Base-by-base conservation (phyloP, 2,797 vertebrate genomes). In the Poecilia picta region DNA sequence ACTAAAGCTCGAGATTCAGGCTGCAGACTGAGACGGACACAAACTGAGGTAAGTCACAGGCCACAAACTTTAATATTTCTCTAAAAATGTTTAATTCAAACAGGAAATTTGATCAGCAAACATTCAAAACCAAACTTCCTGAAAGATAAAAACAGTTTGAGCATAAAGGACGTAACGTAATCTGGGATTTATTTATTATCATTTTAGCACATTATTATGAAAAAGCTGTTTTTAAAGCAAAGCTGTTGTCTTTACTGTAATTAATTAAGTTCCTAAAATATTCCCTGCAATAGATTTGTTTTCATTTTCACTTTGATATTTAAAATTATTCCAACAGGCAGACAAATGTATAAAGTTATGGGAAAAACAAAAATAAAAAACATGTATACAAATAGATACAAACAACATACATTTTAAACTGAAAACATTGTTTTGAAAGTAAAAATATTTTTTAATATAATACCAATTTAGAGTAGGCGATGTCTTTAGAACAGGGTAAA, bases 21-120 rank as follows among this genome's bases (percentile, higher is more conserved):
- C 0, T 1, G 8, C 79, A 75, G 1, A 72, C 33, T 0, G 5
- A 6, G 2, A 0, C 15, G n/a, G 46, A 43, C 51, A 5, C 68
- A 13, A 10, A 36, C 45, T 49, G 45, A 76, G 70, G 74, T 81
- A 55, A 11, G 39, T 68, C 59, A 55, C 18, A 5, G 4, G 31
- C 41, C 73, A 68, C 25, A 53, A 36, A 4, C 78, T 55, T 55
- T 28, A 31, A 23, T 33, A 2, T 43, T 0, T 41, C 46, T 49
- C 20, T 12, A n/a, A 31, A 43, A 23, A 43, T 3, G 10, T 36
- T 11, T 0, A 15, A 25, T 68, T n/a, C 31, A 72, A 47, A 79
- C 25, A 51, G 25, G 43, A 10, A 73, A 31, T 53, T 2, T 28
- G 5, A 16, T 66, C 59, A 53, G n/a, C 2, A 49, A 36, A 39